Evolutionary conservation across 1,140 invertebrate genomes (phyloP).

Genomic region (Hermetia illucens): DNA sequence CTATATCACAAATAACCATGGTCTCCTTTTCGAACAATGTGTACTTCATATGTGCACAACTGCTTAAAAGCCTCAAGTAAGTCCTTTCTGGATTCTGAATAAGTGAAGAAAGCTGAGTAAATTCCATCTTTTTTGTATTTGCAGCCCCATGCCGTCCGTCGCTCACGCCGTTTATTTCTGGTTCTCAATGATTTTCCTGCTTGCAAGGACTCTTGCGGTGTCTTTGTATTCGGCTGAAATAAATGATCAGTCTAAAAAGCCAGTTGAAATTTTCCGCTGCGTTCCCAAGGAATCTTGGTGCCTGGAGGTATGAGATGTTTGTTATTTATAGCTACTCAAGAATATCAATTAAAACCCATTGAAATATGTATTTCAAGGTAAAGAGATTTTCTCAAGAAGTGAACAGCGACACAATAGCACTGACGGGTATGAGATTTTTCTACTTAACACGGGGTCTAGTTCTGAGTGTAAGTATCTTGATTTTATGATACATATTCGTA

Average conservation of each 20-base stretch:
- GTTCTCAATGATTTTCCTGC: constrained; percentile 38
- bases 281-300: constrained; percentile 35
- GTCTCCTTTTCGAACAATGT: constrained; percentile 1
- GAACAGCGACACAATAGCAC: constrained; percentile 33
- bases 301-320: too few relatives aligned
- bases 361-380: constrained; percentile 23
- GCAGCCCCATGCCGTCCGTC: neutral
- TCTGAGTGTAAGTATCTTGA: constrained; percentile 35
- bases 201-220: constrained; percentile 34
- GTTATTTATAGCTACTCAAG: too few relatives aligned
- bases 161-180: constrained; percentile 32
- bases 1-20: constrained; percentile 1
- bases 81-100: too few relatives aligned
- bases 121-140: too few relatives aligned
- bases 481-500: too few relatives aligned
- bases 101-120: too few relatives aligned
- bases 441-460: constrained; percentile 41
- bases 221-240: constrained; percentile 37
- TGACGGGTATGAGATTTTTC: constrained; percentile 41
- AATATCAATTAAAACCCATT: neutral
- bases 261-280: constrained; percentile 33
- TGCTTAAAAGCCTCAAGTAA: constrained; percentile 1
- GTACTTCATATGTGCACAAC: constrained; percentile 2
- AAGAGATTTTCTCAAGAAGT: constrained; percentile 38
- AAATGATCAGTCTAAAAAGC: constrained; percentile 37